Conservation (phyloP, 2,113 vertebrate genomes). For the Talpa occidentalis region DNA sequence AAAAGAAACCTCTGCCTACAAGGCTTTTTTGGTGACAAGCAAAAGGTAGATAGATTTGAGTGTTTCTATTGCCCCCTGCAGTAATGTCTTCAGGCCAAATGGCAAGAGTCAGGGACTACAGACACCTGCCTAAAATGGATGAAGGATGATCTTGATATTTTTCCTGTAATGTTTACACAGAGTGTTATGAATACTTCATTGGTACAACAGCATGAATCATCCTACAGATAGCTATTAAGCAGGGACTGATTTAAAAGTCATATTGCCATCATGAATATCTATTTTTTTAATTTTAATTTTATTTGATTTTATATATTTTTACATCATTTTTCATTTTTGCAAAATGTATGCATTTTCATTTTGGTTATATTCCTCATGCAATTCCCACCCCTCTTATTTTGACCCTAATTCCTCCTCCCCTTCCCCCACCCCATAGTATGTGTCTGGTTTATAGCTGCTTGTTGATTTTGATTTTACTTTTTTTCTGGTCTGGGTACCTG, state of each 20-base stretch:
- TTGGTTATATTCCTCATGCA: no score
- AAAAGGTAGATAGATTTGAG: slow-evolving; percentile 86
- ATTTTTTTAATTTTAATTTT: no score
- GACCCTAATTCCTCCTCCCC: no score
- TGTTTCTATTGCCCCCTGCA: slow-evolving; percentile 77
- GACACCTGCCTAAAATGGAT: slow-evolving; percentile 68
- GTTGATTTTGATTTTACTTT: no score
- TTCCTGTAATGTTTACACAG: slow-evolving; percentile 3
- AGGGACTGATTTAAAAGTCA: slow-evolving; percentile 60
- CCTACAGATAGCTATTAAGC: slow-evolving; percentile 57
- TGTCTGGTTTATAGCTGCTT: no score
- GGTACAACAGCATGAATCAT: slow-evolving; percentile 19
- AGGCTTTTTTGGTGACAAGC: slow-evolving; percentile 84
- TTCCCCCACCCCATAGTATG: no score
- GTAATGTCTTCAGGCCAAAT: slow-evolving; percentile 78
- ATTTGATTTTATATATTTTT: no score
- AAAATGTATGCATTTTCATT: no score
- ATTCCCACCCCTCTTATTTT: no score
- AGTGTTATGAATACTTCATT: slow-evolving; percentile 45
- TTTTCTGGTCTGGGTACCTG: no score
- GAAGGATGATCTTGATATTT: slow-evolving; percentile 65
- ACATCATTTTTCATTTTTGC: no score
- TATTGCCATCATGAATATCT: neutral
- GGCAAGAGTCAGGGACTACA: slow-evolving; percentile 65
- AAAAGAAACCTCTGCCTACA: slow-evolving; percentile 91